Evolutionary conservation across 1,140 invertebrate genomes (phyloP), one percentile per base, ranked within the genome.

Genomic region (Caenorhabditis latens): DNA sequence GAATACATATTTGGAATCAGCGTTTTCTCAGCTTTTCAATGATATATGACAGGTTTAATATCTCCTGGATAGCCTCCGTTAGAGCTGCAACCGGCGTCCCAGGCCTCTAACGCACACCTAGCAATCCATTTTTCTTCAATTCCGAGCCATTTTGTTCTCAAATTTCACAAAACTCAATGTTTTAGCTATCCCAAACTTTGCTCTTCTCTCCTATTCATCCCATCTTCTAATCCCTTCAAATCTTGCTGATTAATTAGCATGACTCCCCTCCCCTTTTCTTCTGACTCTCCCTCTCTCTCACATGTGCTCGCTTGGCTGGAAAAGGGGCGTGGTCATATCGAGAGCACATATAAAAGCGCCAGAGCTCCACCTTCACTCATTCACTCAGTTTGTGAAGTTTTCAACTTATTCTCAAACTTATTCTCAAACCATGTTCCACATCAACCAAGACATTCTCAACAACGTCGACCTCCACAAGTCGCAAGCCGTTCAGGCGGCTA

Each of bases 211-310:
- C 11, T 61, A 63, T 21, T 58, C 55, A 2, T 55, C 57, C 55
- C 42, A 40, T 13, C 84, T 84, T 8, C 0, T 61, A 8, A 8
- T 61, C 57, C n/a, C 57, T 16, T 61, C n/a, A 7, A 65, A 40
- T 65, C 63, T 65, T 65, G 63, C 63, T 65, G 63, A 65, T 65
- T 65, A 65, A 65, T 65, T 65, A 65, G 63, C 63, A 65, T 65
- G 63, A 65, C 63, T 65, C 32, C 63, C 63, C 40, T 40, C 9
- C 11, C 21, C 11, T 42, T 40, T 42, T 32, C 63, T 65, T 32
- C 63, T 40, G 63, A 65, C 63, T 8, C n/a, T 19, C n/a, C n/a
- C 3, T 8, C 32, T 32, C n/a, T n/a, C n/a, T n/a, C n/a, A n/a
- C 32, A 32, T 32, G 32, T 32, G 32, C 32, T 32, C 32, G 32